These are phyloP conservation scores for Astropecten irregularis DNA, from an alignment of 53 echinoderm and acorn worm genomes.

Conservation along the genomic window DNA sequence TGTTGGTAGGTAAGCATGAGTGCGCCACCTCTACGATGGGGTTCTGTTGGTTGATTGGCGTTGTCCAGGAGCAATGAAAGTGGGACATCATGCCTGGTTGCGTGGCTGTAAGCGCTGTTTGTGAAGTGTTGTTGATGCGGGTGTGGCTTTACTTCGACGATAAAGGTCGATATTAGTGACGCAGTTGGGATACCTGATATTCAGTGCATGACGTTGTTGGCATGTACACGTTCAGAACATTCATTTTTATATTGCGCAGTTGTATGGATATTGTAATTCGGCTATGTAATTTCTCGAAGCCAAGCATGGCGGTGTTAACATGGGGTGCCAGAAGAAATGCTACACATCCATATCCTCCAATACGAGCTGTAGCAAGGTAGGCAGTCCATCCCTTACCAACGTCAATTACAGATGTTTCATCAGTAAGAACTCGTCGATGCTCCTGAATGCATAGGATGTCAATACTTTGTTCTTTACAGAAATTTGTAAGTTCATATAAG, in stretches of 20 bases:
- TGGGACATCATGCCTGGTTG: no score
- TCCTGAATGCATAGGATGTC: conserved; percentile 9
- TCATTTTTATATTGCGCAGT: conserved; percentile 1
- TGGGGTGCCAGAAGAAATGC: conserved; percentile 12
- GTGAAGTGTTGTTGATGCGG: no score
- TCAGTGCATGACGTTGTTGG: no score
- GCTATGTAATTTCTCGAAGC: not conserved
- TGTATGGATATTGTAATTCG: conserved; percentile 8
- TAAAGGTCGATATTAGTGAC: not conserved
- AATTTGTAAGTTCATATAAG: conserved; percentile 9
- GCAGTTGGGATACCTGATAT: no score
- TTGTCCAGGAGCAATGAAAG: no score
- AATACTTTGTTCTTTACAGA: conserved; percentile 4
- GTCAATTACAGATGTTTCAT: conserved; percentile 15
- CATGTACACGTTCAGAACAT: conserved; percentile 4
- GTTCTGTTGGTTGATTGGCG: no score
- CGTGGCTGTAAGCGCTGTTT: no score
- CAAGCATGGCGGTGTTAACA: not conserved
- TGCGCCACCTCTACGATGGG: no score
- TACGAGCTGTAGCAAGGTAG: not conserved
- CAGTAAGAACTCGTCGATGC: not conserved
- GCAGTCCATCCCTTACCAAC: not conserved
- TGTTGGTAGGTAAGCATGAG: no score
- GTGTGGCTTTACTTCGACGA: no score
- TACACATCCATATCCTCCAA: not conserved